Evolutionary conservation across 2,113 vertebrate genomes (phyloP).

Genomic region (Nycticebus coucang): DNA sequence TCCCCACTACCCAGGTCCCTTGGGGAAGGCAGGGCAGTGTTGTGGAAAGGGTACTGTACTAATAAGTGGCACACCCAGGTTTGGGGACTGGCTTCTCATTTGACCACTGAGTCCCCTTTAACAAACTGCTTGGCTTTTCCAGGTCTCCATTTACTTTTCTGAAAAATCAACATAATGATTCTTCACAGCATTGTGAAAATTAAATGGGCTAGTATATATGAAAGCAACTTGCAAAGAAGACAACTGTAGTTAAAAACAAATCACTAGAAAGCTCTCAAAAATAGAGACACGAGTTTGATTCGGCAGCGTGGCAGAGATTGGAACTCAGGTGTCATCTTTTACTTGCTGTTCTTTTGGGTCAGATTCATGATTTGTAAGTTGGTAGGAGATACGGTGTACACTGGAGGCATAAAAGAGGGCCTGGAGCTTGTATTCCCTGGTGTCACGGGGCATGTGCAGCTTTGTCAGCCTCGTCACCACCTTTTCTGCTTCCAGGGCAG

Average conservation of each 20-base stretch:
- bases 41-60: fast-evolving
- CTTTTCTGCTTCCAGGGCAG: background rate
- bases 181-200: background rate
- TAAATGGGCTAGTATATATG: background rate
- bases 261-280: slow-evolving; percentile 72
- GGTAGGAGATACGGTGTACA: slow-evolving; percentile 13
- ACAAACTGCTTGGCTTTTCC: background rate
- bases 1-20: background rate
- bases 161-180: background rate
- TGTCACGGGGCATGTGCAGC: background rate
- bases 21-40: background rate
- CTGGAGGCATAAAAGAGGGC: slow-evolving; percentile 58
- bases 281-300: slow-evolving; percentile 64
- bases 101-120: background rate
- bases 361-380: slow-evolving; percentile 73
- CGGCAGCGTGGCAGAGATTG: slow-evolving; percentile 62
- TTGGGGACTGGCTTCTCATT: background rate
- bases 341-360: slow-evolving; percentile 59
- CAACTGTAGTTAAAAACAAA: slow-evolving; percentile 61
- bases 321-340: slow-evolving; percentile 70
- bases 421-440: slow-evolving; percentile 65
- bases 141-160: background rate
- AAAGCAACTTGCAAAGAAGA: background rate
- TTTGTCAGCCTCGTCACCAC: background rate
- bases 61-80: background rate